phyloP scores from a whole-genome alignment of 2,113 vertebrate species.

The Callopanchax toddi region DNA sequence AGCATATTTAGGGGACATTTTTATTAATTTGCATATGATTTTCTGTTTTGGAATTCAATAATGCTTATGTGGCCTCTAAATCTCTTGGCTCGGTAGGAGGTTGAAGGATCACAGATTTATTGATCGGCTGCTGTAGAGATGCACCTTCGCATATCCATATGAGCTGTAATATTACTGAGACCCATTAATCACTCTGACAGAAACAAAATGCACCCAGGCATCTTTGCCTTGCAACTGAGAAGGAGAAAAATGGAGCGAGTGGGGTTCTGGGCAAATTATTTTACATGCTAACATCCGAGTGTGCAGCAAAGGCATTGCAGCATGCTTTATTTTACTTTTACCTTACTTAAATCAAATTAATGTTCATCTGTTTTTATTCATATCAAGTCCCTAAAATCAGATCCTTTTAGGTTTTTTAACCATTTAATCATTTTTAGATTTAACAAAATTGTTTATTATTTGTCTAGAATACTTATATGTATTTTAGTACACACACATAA shows the following conservation, averaged over 20 bases:
- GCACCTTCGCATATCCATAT: slow-evolving; percentile 78
- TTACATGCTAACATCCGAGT: slow-evolving; percentile 40
- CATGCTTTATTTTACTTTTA: not conserved
- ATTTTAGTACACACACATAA: no score
- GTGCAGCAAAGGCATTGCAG: not conserved
- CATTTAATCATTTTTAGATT: no score
- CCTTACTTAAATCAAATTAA: slow-evolving; percentile 14
- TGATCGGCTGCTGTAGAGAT: slow-evolving; percentile 75
- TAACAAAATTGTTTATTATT: not conserved
- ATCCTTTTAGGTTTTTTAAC: no score
- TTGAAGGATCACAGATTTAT: slow-evolving; percentile 79
- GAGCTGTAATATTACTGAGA: slow-evolving; percentile 78
- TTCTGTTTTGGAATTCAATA: slow-evolving; percentile 54
- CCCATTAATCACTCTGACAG: slow-evolving; percentile 80
- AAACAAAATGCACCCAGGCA: slow-evolving; percentile 76
- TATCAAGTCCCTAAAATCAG: slow-evolving; percentile 30
- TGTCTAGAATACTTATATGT: no score
- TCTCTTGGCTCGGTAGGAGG: slow-evolving; percentile 56
- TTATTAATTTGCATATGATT: slow-evolving; percentile 73
- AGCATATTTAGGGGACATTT: slow-evolving; percentile 53
- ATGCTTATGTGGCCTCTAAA: slow-evolving; percentile 64
- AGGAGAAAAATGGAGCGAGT: slow-evolving; percentile 23
- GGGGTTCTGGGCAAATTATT: slow-evolving; percentile 25
- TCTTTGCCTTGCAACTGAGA: slow-evolving; percentile 70
- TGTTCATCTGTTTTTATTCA: slow-evolving; percentile 33